Base-by-base conservation (phyloP, 2,113 vertebrate genomes). In the Dicerorhinus sumatrensis region DNA sequence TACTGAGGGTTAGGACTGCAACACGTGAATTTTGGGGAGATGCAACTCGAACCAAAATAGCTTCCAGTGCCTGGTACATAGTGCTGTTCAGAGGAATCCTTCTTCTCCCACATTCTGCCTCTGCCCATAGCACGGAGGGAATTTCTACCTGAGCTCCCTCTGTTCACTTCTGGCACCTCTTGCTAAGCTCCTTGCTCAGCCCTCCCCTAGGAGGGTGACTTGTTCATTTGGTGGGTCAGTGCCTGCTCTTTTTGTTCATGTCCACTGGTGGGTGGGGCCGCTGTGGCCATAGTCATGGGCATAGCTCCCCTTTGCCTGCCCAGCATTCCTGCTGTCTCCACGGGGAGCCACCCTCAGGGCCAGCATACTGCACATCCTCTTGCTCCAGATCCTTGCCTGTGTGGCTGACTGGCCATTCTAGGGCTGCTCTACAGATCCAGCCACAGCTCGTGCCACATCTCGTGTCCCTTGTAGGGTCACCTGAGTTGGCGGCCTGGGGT, bases 241-340 rank as follows among this genome's bases (percentile, higher is more conserved):
- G 23, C 29, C 33, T 20, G 13, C 16, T 42, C 46, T 48, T 83
- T 88, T 20, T 54, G 56, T 33, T 46, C 77, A 25, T 73, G 67
- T 54, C 29, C 10, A 8, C 18, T 48, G 39, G 42, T 63, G 33
- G 29, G 63, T 8, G 11, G 18, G 29, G 42, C 8, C 7, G 2
- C 33, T 3, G 4, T 25, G 20, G 10, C 25, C 33, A 36, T 3
- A 27, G 2, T 67, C 20, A 4, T 29, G 12, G 21, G 21, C 1
- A 18, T 25, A 18, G 51, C 5, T 51, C 54, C 83, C 46, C 36
- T 79, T 29, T 54, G n/a, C 39, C 60, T 72, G 18, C 4, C 54
- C 23, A 21, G 14, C 0, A 13, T 65, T 70, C 33, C 23, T 76
- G 12, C 17, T 48, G n/a, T 27, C 33, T 75, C 39, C 25, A 2